phyloP scores from a whole-genome alignment of 2,888 invertebrate species.

The Acronicta leporina region DNA sequence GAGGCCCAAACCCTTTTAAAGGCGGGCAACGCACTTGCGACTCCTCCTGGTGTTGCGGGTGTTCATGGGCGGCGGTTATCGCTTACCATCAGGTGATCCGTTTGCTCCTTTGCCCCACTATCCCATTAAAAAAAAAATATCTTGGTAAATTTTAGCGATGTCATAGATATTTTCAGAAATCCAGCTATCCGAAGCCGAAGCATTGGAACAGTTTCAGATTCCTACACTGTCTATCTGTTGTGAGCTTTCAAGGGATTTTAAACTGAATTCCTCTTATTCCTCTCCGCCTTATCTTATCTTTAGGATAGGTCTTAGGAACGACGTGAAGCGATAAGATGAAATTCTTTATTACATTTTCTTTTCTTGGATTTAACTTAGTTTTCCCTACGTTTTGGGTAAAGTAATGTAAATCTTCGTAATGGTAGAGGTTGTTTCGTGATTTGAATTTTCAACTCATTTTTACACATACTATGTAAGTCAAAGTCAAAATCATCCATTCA shows the following conservation, averaged over 20 bases:
- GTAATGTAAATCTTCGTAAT: background rate
- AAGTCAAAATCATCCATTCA: too few species aligned
- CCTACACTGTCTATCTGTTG: constrained; percentile 14
- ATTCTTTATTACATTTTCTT: constrained; percentile 33
- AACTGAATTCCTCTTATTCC: constrained; percentile 31
- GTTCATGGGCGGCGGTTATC: too few species aligned
- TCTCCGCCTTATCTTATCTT: constrained; percentile 27
- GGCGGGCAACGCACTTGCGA: too few species aligned
- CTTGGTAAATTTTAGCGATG: too few species aligned
- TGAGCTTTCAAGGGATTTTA: constrained; percentile 22
- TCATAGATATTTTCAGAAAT: too few species aligned
- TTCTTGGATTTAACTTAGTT: constrained; percentile 2
- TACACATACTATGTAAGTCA: too few species aligned
- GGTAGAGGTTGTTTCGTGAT: background rate
- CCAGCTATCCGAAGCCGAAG: background rate
- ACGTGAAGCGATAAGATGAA: constrained; percentile 30
- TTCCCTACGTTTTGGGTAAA: background rate
- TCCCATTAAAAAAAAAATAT: too few species aligned
- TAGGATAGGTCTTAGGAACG: constrained; percentile 17
- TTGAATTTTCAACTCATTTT: background rate
- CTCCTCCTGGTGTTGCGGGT: too few species aligned
- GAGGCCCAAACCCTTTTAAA: too few species aligned
- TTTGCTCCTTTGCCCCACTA: too few species aligned
- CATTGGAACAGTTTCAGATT: background rate
- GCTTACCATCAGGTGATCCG: too few species aligned